Conservation (phyloP, 2,888 invertebrate species). For the Latrodectus hesperus region DNA sequence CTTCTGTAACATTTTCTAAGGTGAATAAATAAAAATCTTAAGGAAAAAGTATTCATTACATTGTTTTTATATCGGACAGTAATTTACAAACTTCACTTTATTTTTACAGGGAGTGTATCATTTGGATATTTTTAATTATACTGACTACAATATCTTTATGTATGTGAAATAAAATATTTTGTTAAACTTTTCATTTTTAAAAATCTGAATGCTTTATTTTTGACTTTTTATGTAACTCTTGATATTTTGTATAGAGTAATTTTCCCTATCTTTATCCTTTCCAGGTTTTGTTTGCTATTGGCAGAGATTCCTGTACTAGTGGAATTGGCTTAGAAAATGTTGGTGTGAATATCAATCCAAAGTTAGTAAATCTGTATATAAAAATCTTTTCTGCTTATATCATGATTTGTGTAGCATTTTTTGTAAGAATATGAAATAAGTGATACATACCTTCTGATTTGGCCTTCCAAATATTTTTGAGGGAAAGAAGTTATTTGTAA, state of each 20-base stretch:
- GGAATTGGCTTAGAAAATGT: slow-evolving; percentile 80
- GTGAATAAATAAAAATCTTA: too few species aligned
- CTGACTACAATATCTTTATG: too few species aligned
- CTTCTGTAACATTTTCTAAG: too few species aligned
- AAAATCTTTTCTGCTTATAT: background rate
- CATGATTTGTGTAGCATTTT: background rate
- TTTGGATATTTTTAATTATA: too few species aligned
- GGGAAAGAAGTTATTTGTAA: too few species aligned
- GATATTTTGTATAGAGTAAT: background rate
- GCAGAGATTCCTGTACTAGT: slow-evolving; percentile 78
- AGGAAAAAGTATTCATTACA: too few species aligned
- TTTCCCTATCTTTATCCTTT: slow-evolving; percentile 43
- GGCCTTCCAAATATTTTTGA: too few species aligned
- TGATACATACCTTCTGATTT: too few species aligned
- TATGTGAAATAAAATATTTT: too few species aligned
- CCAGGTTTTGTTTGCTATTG: slow-evolving; percentile 79
- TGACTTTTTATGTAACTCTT: background rate
- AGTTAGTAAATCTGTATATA: slow-evolving; percentile 71
- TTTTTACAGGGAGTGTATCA: background rate
- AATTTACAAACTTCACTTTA: background rate
- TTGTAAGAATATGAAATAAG: background rate
- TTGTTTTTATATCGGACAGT: background rate
- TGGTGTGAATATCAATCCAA: slow-evolving; percentile 81
- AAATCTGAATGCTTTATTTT: too few species aligned
- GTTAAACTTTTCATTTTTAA: too few species aligned